phyloP scores from a whole-genome alignment of 2,888 invertebrate species.

The Coecobrya sp. region DNA sequence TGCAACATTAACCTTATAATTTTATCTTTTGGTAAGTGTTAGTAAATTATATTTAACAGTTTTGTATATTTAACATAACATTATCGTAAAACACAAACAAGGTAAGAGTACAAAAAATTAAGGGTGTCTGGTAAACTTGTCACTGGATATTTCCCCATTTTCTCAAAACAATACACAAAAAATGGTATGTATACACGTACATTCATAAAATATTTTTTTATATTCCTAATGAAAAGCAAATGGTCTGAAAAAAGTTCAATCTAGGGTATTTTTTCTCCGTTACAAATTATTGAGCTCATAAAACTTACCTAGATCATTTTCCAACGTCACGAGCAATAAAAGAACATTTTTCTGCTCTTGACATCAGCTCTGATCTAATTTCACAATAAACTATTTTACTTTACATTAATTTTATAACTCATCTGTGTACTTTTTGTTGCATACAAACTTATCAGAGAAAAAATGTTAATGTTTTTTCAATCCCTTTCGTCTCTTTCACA shows the following conservation, averaged over 20 bases:
- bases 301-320: not conserved
- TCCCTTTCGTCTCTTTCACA: not conserved
- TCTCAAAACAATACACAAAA: not conserved
- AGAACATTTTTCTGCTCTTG: too few species aligned
- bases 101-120: conserved; percentile 46
- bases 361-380: too few species aligned
- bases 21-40: too few species aligned
- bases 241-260: conserved; percentile 35
- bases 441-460: not conserved
- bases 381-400: not conserved
- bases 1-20: too few species aligned
- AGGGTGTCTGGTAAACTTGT: not conserved
- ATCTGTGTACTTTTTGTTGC: not conserved
- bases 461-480: not conserved
- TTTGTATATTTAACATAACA: not conserved
- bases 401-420: not conserved
- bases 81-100: not conserved
- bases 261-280: not conserved
- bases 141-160: not conserved
- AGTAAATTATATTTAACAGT: too few species aligned
- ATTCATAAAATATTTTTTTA: too few species aligned
- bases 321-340: not conserved
- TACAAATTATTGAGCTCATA: conserved; percentile 32
- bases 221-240: not conserved
- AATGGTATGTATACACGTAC: not conserved